Evolutionary conservation across 2,888 invertebrate species (phyloP), one percentile per base, ranked within the genome.

Genomic region (Pandemis cinnamomeana): DNA sequence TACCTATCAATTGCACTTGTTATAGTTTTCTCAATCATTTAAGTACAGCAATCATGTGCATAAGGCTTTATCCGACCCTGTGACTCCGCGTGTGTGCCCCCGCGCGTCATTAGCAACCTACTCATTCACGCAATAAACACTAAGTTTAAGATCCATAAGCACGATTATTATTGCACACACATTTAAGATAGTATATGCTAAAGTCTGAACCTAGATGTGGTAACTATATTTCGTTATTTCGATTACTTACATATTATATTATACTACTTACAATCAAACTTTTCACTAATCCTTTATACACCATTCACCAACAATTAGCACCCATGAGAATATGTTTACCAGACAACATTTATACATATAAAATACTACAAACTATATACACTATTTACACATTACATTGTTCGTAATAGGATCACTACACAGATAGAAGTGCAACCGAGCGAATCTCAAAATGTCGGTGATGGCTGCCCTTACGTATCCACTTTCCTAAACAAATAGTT

Each of bases 251-350:
- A 82, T 79, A 81, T 77, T 79, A 74, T 78, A 82, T 78, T 75
- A 77, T 82, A 81, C 81, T 82, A 79, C 80, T 78, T 81, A 83
- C 82, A 85, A 84, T 82, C 81, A 80, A 83, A 81, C 83, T 83
- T 85, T 80, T 81, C 82, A 80, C 83, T 80, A 78, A 76, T 72
- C 76, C 79, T 82, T 86, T 83, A 82, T 87, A 87, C 82, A 93
- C 92, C 93, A 81, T 88, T 88, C 90, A 92, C 92, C 93, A 86
- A 88, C 86, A 91, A 91, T 92, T 93, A 93, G 93, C 93, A 93
- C 93, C 93, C 93, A 90, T 93, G 86, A 89, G 85, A 90, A 90
- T 91, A 91, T 88, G 86, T 86, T 90, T 89, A 92, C 60, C 71
- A 92, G 92, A 92, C 92, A 80, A 89, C 84, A 87, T 36, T 36